Conservation (phyloP, 2,113 vertebrate species). For the Vulpes lagopus region DNA sequence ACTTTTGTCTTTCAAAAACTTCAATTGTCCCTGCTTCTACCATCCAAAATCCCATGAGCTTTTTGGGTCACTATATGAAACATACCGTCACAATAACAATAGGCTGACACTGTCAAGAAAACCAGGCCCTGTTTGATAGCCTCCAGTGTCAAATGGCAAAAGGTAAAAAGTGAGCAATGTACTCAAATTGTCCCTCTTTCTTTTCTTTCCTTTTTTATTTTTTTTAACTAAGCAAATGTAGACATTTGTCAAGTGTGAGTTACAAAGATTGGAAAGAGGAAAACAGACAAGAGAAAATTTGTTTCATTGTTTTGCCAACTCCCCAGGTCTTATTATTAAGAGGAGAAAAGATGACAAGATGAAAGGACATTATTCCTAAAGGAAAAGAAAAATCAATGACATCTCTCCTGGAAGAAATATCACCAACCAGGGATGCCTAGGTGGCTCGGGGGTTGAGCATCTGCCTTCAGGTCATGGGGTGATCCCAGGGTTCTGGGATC, state of each 20-base stretch:
- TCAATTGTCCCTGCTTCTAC: slow-evolving; percentile 71
- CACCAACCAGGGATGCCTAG: not conserved
- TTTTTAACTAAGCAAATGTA: slow-evolving; percentile 24
- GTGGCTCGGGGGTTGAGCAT: too few species aligned
- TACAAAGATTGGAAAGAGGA: not conserved
- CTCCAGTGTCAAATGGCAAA: slow-evolving; percentile 76
- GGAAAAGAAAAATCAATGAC: not conserved
- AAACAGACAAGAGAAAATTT: not conserved
- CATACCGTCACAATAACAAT: slow-evolving; percentile 54
- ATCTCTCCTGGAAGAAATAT: slow-evolving; percentile 42
- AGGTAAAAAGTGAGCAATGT: slow-evolving; percentile 51
- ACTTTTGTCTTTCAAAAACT: slow-evolving; percentile 64
- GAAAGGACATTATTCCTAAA: not conserved
- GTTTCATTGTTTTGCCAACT: not conserved
- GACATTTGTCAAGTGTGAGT: slow-evolving; percentile 30
- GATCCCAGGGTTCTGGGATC: too few species aligned
- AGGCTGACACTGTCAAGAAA: slow-evolving; percentile 70
- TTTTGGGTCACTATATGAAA: slow-evolving; percentile 65
- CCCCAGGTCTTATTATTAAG: slow-evolving; percentile 38
- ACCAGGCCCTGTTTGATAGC: slow-evolving; percentile 45
- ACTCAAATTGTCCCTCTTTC: not conserved
- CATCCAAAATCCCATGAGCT: slow-evolving; percentile 2
- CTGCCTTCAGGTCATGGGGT: too few species aligned
- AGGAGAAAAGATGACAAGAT: not conserved
- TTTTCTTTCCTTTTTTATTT: not conserved